Percentiles rank a stretch among this genome's conserved stretches.
phyloP scores from a whole-genome alignment of 2,888 invertebrate species.

The Monopis laevigella region DNA sequence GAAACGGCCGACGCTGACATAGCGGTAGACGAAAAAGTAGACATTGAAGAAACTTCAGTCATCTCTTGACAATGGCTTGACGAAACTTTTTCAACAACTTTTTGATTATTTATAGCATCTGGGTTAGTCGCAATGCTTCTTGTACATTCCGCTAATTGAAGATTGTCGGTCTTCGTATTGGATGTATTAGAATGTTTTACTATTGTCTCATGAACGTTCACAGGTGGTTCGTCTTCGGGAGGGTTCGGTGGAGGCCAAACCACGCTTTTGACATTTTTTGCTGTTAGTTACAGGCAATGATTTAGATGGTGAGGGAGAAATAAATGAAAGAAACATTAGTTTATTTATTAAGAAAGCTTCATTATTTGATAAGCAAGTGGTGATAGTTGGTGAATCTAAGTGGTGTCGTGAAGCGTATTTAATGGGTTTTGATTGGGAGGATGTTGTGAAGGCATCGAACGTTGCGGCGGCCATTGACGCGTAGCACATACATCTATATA shows the following conservation, averaged over 20 bases:
- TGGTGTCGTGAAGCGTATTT: neutral
- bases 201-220: constrained; percentile 22
- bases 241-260: constrained; percentile 63
- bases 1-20: constrained; percentile 35
- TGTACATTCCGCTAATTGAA: neutral
- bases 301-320: constrained; percentile 36
- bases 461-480: constrained; percentile 36
- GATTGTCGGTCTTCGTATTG: neutral
- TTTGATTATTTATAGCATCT: no score
- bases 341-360: constrained; percentile 27
- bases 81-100: constrained; percentile 20
- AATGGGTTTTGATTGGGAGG: neutral
- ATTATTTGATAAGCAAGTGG: constrained; percentile 32
- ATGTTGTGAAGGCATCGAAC: constrained; percentile 30
- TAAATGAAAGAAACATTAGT: constrained; percentile 54
- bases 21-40: no score
- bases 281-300: constrained; percentile 40
- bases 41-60: neutral
- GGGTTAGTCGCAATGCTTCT: no score
- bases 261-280: constrained; percentile 58
- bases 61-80: neutral
- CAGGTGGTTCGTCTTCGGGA: constrained; percentile 47
- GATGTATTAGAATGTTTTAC: constrained; percentile 13
- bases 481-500: constrained; percentile 42
- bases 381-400: constrained; percentile 12